phyloP scores from a whole-genome alignment of 2,888 invertebrate species.

The Carpatolechia fugitivella region DNA sequence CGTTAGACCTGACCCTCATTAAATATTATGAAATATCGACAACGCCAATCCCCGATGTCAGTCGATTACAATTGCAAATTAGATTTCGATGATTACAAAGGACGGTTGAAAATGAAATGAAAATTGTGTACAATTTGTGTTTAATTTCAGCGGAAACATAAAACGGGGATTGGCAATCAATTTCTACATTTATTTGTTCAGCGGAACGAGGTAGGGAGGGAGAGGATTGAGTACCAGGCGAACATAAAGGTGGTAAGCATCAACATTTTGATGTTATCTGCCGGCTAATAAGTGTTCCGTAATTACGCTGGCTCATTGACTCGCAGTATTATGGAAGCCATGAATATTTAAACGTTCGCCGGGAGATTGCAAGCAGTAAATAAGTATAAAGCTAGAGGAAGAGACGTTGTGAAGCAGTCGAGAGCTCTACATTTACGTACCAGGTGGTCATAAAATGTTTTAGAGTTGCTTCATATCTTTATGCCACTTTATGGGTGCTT shows the following conservation, averaged over 20 bases:
- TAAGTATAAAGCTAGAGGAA: neutral
- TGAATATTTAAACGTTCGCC: constrained; percentile 52
- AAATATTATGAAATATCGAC: constrained; percentile 10
- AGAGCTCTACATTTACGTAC: no score
- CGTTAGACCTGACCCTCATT: constrained; percentile 23
- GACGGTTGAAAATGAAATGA: neutral
- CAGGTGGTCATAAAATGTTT: neutral
- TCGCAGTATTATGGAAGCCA: constrained; percentile 44
- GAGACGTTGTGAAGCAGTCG: constrained; percentile 21
- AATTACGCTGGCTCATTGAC: constrained; percentile 46
- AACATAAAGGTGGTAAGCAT: constrained; percentile 42
- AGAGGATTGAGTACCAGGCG: constrained; percentile 29
- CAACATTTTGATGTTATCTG: constrained; percentile 48
- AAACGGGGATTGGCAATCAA: constrained; percentile 31
- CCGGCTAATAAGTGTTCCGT: constrained; percentile 48
- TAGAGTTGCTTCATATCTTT: constrained; percentile 2
- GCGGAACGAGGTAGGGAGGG: constrained; percentile 29
- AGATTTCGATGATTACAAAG: constrained; percentile 3
- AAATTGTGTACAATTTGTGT: constrained; percentile 27
- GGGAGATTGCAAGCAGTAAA: constrained; percentile 25
- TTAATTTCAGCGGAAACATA: constrained; percentile 43
- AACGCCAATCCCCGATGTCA: neutral
- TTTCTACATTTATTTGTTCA: constrained; percentile 38
- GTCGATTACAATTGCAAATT: constrained; percentile 15
- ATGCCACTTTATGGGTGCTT: no score